Percentiles rank a stretch among this genome's conserved stretches.
Evolutionary conservation across 2,888 invertebrate species (phyloP).

Genomic region (Drepanosiphum platanoidis): DNA sequence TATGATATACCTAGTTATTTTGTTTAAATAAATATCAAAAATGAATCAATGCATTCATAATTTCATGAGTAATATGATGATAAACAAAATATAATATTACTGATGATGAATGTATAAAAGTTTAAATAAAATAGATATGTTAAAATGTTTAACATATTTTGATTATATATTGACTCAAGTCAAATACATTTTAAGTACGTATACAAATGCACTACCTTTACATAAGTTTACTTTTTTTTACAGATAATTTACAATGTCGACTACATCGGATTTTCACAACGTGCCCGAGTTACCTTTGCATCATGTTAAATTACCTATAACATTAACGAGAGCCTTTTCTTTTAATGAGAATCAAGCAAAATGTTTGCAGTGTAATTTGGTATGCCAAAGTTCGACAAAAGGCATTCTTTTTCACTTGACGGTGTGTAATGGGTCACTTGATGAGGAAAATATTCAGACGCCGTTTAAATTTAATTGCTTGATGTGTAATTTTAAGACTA

Average conservation of each 20-base stretch:
- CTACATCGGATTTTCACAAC: not conserved
- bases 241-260: not conserved
- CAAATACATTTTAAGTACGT: not conserved
- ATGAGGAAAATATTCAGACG: not conserved
- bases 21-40: too few relatives aligned
- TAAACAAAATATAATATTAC: too few relatives aligned
- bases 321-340: not conserved
- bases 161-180: too few relatives aligned
- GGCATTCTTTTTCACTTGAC: conserved; percentile 25
- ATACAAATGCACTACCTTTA: not conserved
- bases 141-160: too few relatives aligned
- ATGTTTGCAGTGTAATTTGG: conserved; percentile 13
- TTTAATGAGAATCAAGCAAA: not conserved
- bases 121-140: too few relatives aligned
- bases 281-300: too few relatives aligned
- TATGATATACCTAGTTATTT: too few relatives aligned
- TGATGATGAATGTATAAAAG: too few relatives aligned
- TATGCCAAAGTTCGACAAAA: not conserved
- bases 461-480: conserved; percentile 2
- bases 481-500: not conserved
- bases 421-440: not conserved
- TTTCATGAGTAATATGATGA: too few relatives aligned
- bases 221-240: not conserved
- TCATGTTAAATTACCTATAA: not conserved
- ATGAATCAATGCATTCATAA: too few relatives aligned